Percentiles rank a stretch among this genome's conserved stretches.
phyloP scores from a whole-genome alignment of 2,888 invertebrate genomes.

The Globia sparganii region DNA sequence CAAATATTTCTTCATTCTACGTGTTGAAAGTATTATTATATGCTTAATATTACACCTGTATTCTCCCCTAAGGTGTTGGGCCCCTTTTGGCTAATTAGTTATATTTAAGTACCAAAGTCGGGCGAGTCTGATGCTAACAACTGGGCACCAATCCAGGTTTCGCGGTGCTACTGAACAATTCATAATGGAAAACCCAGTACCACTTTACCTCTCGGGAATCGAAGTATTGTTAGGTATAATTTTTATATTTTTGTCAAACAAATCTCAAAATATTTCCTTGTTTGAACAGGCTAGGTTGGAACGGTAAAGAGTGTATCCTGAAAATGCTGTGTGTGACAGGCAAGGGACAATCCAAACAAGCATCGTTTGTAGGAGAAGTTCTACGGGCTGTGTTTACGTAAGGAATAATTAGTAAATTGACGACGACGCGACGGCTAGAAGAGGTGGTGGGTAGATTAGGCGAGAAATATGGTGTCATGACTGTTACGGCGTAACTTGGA shows the following conservation, averaged over 20 bases:
- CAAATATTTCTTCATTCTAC: too few species aligned
- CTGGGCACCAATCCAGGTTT: not conserved
- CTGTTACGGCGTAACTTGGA: not conserved
- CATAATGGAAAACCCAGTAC: not conserved
- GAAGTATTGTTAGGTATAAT: not conserved
- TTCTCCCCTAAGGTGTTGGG: too few species aligned
- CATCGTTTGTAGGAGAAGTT: conserved; percentile 92
- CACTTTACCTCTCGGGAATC: not conserved
- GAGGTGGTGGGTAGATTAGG: not conserved
- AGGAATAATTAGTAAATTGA: conserved; percentile 72
- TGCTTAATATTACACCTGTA: not conserved
- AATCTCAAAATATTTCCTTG: not conserved
- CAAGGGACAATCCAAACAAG: conserved; percentile 83
- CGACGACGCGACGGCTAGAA: not conserved
- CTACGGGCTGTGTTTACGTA: conserved; percentile 92
- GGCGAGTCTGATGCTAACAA: not conserved
- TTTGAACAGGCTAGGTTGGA: conserved; percentile 87
- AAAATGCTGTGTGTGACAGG: conserved; percentile 91
- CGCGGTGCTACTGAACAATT: not conserved
- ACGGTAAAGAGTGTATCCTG: conserved; percentile 91
- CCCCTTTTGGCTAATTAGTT: not conserved
- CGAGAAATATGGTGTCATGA: not conserved
- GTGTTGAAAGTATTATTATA: not conserved
- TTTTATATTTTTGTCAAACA: not conserved
- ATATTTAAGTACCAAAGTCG: not conserved